These are phyloP conservation scores for Thamnaconus septentrionalis DNA, from an alignment of 2,113 vertebrate genomes.

Conservation along the genomic window DNA sequence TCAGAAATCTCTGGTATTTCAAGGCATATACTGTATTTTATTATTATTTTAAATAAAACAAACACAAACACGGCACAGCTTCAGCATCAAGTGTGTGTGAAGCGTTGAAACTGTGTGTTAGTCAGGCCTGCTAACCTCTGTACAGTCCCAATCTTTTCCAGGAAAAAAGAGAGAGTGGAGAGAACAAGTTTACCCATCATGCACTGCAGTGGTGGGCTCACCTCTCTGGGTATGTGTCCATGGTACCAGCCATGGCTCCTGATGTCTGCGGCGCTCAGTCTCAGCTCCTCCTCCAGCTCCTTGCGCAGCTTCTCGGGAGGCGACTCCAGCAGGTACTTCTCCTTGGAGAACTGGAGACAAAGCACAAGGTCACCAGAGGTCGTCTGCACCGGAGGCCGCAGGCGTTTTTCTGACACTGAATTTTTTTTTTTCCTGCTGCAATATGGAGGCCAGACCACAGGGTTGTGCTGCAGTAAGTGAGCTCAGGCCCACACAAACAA, in stretches of 20 bases:
- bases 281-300: constrained; percentile 96
- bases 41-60: too few species aligned
- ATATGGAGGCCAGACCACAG: too few species aligned
- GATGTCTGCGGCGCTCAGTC: constrained; percentile 90
- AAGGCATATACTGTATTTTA: too few species aligned
- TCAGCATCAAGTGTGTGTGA: constrained; percentile 35
- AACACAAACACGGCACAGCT: too few species aligned
- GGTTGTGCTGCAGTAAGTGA: too few species aligned
- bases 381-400: not conserved
- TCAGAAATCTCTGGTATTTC: constrained; percentile 31
- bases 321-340: constrained; percentile 96
- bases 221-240: constrained; percentile 94
- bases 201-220: constrained; percentile 48
- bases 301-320: constrained; percentile 94
- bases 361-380: constrained; percentile 17
- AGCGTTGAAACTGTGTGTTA: constrained; percentile 49
- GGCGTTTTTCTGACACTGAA: not conserved
- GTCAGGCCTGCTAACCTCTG: too few species aligned
- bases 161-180: too few species aligned
- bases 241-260: constrained; percentile 99
- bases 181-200: too few species aligned
- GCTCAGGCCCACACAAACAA: too few species aligned
- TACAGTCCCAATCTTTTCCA: too few species aligned
- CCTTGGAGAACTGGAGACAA: constrained; percentile 92
- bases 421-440: too few species aligned